Conservation (phyloP, 1,140 invertebrate species). For the Cherax quadricarinatus region DNA sequence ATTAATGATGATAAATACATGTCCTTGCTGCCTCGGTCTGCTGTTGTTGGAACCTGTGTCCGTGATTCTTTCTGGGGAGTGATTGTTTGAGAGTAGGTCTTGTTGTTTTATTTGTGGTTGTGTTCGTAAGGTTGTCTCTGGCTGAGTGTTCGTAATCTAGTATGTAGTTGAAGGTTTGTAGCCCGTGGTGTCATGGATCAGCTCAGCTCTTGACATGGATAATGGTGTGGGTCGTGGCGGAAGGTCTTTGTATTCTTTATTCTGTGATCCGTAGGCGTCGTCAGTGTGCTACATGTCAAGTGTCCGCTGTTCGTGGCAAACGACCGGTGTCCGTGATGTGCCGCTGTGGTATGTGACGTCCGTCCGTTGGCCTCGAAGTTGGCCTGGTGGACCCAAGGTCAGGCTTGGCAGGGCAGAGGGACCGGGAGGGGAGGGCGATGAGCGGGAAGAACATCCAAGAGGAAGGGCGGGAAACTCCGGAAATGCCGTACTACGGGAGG, state of each 20-base stretch:
- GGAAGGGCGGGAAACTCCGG: conserved; percentile 1
- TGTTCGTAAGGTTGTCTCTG: background rate
- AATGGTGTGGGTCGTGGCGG: too few species aligned
- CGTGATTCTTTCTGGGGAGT: background rate
- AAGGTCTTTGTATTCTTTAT: too few species aligned
- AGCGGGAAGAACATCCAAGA: background rate
- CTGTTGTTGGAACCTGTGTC: background rate
- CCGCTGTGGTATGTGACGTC: background rate
- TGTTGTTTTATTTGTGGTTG: background rate
- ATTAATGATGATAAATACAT: too few species aligned
- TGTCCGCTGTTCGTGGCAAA: background rate
- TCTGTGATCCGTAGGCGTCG: too few species aligned
- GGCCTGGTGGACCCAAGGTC: background rate
- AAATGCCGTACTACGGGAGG: background rate
- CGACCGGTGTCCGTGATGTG: background rate
- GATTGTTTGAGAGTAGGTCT: too few species aligned
- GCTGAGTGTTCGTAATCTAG: background rate
- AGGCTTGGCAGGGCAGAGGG: background rate
- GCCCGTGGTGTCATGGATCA: too few species aligned
- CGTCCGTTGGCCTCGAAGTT: background rate
- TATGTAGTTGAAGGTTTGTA: too few species aligned
- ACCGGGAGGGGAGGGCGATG: background rate
- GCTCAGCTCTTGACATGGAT: too few species aligned
- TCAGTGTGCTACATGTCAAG: background rate
- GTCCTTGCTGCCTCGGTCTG: too few species aligned